phyloP scores from a whole-genome alignment of 2,888 invertebrate species.

The Heliconius charithonia region DNA sequence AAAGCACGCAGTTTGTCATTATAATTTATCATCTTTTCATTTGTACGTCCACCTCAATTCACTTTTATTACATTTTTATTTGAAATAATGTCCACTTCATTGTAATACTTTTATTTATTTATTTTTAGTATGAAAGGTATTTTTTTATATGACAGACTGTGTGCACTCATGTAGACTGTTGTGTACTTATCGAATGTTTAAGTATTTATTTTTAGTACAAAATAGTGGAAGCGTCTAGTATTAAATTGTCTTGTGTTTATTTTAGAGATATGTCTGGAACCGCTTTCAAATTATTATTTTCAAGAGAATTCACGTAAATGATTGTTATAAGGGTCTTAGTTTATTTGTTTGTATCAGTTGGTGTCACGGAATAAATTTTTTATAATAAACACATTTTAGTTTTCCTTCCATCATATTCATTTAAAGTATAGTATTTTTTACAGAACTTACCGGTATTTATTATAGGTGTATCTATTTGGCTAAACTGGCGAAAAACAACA shows the following conservation, averaged over 20 bases:
- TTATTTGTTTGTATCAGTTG: slow-evolving; percentile 6
- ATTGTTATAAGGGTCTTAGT: background rate
- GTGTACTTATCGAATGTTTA: slow-evolving; percentile 34
- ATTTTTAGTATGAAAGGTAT: background rate
- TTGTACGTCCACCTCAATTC: background rate
- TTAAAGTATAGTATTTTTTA: background rate
- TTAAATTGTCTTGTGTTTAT: slow-evolving; percentile 38
- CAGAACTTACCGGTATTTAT: background rate
- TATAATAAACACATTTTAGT: background rate
- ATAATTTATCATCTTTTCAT: background rate
- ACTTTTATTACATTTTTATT: background rate
- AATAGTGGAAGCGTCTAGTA: slow-evolving; percentile 26
- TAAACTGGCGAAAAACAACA: no score
- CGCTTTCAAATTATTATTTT: background rate
- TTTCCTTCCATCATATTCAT: background rate
- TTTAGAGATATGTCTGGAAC: slow-evolving; percentile 3
- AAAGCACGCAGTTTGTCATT: background rate
- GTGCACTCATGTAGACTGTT: slow-evolving; percentile 18
- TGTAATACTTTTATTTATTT: background rate
- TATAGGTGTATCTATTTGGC: background rate
- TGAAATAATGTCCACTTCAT: no score
- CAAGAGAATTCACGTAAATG: background rate
- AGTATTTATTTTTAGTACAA: slow-evolving; percentile 42
- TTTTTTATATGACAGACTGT: slow-evolving; percentile 14
- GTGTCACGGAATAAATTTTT: background rate